Percentiles rank a stretch among this genome's conserved stretches.
phyloP scores from a whole-genome alignment of 30 jellyfish, hydroid and myxozoan species.

The Turritopsis dohrnii region DNA sequence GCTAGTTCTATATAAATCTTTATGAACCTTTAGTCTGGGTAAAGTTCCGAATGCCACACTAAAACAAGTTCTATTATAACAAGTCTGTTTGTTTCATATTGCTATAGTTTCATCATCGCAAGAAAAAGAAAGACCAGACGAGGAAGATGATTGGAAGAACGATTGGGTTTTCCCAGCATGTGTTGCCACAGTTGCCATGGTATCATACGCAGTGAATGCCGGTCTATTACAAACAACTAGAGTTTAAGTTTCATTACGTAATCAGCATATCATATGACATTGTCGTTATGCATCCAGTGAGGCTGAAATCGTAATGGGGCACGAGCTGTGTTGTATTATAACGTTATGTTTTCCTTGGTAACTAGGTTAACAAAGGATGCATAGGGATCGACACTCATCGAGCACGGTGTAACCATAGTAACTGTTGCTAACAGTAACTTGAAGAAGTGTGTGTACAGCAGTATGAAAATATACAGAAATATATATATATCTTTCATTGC shows the following conservation, averaged over 20 bases:
- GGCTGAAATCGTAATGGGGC: not conserved
- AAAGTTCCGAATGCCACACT: too few relatives aligned
- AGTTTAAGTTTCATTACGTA: conserved; percentile 2
- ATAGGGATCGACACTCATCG: not conserved
- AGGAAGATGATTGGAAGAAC: conserved; percentile 20
- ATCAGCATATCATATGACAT: not conserved
- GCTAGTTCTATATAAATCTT: too few relatives aligned
- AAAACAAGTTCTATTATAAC: too few relatives aligned
- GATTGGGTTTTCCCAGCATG: conserved; percentile 39
- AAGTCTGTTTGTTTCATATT: not conserved
- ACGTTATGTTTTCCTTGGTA: not conserved
- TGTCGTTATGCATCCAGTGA: not conserved
- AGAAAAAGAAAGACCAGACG: not conserved
- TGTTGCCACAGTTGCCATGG: conserved; percentile 49
- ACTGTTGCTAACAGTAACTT: not conserved
- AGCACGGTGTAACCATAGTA: not conserved
- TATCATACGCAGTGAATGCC: conserved; percentile 41
- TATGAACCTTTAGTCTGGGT: too few relatives aligned
- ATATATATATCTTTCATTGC: too few relatives aligned
- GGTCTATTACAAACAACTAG: conserved; percentile 23
- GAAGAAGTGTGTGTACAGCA: not conserved
- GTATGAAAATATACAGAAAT: not conserved
- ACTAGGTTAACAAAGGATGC: not conserved
- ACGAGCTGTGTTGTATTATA: not conserved
- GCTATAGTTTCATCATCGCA: not conserved